A percentile compares a stretch with the other conserved stretches of the same genome.
Conservation (phyloP, 1,140 invertebrate genomes). For the Contarinia nasturtii region DNA sequence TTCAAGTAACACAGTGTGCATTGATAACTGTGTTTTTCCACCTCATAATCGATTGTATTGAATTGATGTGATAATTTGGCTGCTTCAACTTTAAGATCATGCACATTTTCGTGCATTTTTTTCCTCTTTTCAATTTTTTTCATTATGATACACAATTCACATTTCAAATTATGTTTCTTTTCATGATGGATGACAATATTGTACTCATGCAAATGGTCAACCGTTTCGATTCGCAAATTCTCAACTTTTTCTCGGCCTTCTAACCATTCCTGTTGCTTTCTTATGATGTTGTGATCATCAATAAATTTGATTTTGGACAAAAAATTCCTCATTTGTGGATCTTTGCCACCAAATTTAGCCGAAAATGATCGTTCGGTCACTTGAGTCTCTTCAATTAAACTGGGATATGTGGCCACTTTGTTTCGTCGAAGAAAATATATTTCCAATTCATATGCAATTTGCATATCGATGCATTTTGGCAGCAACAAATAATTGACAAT, state of each 20-base stretch:
- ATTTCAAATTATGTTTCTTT: no score
- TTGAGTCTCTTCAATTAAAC: not conserved
- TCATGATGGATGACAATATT: no score
- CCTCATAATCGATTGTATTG: not conserved
- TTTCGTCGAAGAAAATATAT: not conserved
- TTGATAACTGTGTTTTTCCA: no score
- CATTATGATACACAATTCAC: not conserved
- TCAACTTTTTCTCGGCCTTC: not conserved
- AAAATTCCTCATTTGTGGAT: not conserved
- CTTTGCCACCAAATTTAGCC: not conserved
- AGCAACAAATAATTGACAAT: not conserved
- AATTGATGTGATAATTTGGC: not conserved
- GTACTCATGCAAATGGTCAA: no score
- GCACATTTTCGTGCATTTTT: not conserved
- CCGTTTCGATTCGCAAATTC: not conserved
- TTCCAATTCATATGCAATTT: not conserved
- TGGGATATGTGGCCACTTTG: not conserved
- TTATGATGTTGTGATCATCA: not conserved
- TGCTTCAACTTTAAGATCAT: not conserved
- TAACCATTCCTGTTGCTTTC: not conserved
- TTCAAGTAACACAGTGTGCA: no score
- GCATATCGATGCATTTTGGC: not conserved
- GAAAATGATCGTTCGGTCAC: not conserved
- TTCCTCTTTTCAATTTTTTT: not conserved
- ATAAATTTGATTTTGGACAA: not conserved